A percentile compares a stretch with the other conserved stretches of the same genome.
Evolutionary conservation across 2,113 vertebrate species (phyloP).

Genomic region (Oreochromis spilurus): DNA sequence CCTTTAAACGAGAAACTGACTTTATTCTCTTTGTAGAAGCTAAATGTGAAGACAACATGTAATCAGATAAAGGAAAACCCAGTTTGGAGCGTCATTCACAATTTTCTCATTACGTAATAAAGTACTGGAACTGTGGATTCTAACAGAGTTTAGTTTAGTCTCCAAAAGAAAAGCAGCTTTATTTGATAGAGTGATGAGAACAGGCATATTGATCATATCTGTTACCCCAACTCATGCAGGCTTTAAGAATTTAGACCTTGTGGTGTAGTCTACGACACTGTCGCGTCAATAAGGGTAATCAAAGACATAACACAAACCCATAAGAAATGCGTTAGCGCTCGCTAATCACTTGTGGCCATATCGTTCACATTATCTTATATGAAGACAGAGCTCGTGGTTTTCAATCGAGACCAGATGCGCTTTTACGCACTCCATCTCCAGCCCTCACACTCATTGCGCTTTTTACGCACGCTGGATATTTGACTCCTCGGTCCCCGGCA

Average conservation of each 20-base stretch:
- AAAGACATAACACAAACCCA: neutral
- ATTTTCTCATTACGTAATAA: neutral
- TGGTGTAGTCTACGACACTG: neutral
- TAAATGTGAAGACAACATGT: neutral
- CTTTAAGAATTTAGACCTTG: neutral
- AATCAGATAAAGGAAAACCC: neutral
- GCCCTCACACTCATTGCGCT: conserved; percentile 20
- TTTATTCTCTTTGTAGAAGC: neutral
- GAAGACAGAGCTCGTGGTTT: conserved; percentile 7
- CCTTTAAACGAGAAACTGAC: neutral
- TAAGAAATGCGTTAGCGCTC: neutral
- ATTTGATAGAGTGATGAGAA: neutral
- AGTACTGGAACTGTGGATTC: neutral
- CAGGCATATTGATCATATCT: neutral
- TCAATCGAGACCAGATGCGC: conserved; percentile 40
- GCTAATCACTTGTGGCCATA: neutral
- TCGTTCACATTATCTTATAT: neutral
- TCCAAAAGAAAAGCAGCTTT: neutral
- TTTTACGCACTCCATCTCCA: conserved; percentile 41
- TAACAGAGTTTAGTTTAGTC: neutral
- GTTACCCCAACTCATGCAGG: neutral
- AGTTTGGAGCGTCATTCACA: neutral
- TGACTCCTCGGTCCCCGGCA: conserved; percentile 51
- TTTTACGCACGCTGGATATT: conserved; percentile 65
- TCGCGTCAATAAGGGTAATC: neutral